These are phyloP conservation scores for Trimorus sp. DNA, from an alignment of 2,888 invertebrate species.

Conservation along the genomic window DNA sequence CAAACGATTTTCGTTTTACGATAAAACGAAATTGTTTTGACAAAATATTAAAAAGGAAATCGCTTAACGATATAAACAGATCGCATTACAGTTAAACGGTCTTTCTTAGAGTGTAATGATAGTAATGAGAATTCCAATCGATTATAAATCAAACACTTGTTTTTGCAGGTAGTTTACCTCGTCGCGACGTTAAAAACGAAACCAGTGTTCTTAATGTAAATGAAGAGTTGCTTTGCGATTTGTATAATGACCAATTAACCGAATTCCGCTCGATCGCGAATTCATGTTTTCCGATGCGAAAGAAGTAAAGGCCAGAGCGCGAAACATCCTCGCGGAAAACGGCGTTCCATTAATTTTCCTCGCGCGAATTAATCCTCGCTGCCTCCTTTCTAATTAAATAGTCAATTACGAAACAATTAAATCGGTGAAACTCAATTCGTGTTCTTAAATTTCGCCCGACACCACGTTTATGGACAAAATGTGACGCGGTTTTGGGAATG, in stretches of 20 bases:
- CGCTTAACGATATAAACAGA: too few relatives aligned
- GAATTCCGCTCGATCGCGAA: conserved; percentile 14
- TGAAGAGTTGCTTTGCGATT: conserved; percentile 10
- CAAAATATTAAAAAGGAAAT: too few relatives aligned
- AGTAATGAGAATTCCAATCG: too few relatives aligned
- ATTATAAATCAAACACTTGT: too few relatives aligned
- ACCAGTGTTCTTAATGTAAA: not conserved
- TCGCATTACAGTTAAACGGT: too few relatives aligned
- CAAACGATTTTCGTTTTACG: too few relatives aligned
- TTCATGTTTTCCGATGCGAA: conserved; percentile 22
- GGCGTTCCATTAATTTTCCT: conserved; percentile 12
- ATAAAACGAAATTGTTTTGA: too few relatives aligned
- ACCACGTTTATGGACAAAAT: not conserved
- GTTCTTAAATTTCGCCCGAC: conserved; percentile 2
- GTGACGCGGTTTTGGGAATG: too few relatives aligned
- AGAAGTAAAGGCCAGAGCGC: conserved; percentile 9
- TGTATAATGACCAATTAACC: conserved; percentile 27
- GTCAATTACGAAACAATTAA: conserved; percentile 26
- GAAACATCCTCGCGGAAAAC: conserved; percentile 2
- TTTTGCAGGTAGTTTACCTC: too few relatives aligned
- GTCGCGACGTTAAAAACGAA: not conserved
- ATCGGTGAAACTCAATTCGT: conserved; percentile 5
- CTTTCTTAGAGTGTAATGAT: too few relatives aligned
- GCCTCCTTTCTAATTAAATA: conserved; percentile 10
- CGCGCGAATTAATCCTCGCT: conserved; percentile 15